Base-by-base conservation (phyloP, 2,113 vertebrate species). In the Reinhardtius hippoglossoides region DNA sequence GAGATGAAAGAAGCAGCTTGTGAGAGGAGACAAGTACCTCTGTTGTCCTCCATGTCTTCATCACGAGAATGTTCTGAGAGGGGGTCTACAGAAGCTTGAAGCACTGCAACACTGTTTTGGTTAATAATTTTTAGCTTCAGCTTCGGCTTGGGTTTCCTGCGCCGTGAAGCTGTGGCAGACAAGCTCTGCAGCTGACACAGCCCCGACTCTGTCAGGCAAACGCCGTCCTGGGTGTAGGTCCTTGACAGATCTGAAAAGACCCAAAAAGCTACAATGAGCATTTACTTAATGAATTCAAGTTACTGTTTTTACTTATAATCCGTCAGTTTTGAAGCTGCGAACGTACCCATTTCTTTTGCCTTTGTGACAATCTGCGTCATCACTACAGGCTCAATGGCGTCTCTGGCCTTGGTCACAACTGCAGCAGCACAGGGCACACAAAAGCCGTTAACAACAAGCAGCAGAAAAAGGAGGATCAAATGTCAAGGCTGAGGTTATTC, bases 111-210 rank as follows among this genome's bases (percentile, higher is more conserved):
- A 40, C 97, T 99, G 92, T 98, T 99, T 93, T 98, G 98, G 92
- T 98, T 99, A 83, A 99, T 99, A 88, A 99, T 99, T 93, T 98
- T 99, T 90, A 99, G 92, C 83, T 98, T 99, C 81, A 99, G 94
- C 92, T 99, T 99, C 67, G 98, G 98, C 88, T 99, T 99, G 59
- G 96, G 94, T 78, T 97, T 96, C 80, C 97, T 96, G 90, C 96
- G 96, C 69, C 97, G 94, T 0, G 96, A 96, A 3, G 96, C 95
- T 14, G 97, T 94, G 23, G 96, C 96, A 44, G 96, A 96, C 75
- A 99, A 94, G 83, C 97, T 99, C 94, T 99, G 97, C 74, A 99
- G 95, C 93, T 98, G 98, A 77, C 96, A 97, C 91, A 98, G 95
- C 67, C 98, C 98, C 5, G 95, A 96, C 93, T 99, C 97, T 9